Conservation (phyloP, 1,140 invertebrate species). For the Formica selysi region DNA sequence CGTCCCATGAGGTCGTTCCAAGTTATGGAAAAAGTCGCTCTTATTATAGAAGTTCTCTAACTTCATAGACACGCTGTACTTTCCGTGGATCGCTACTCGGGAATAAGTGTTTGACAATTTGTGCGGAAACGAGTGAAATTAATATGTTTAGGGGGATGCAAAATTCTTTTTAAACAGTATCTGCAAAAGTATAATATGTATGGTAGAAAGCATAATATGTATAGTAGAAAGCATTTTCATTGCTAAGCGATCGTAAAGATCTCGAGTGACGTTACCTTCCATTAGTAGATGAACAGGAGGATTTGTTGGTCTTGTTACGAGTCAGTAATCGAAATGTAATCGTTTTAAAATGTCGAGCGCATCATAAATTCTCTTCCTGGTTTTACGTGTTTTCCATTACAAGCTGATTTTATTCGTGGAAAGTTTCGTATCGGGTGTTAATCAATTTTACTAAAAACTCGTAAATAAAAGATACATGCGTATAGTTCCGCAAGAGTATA, state of each 20-base stretch:
- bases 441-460: not conserved
- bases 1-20: constrained; percentile 66
- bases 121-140: constrained; percentile 6
- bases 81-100: too few relatives aligned
- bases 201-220: not conserved
- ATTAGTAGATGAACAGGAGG: not conserved
- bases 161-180: not conserved
- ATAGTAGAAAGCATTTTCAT: not conserved
- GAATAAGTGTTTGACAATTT: constrained; percentile 24
- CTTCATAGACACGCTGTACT: not conserved
- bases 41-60: constrained; percentile 44
- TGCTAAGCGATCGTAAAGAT: not conserved
- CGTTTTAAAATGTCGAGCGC: not conserved
- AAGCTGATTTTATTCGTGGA: not conserved
- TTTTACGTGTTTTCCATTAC: not conserved
- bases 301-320: constrained; percentile 13
- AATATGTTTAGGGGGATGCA: not conserved
- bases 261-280: constrained; percentile 2
- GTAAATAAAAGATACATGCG: not conserved
- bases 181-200: not conserved
- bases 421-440: not conserved
- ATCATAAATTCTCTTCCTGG: not conserved
- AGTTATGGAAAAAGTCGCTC: constrained; percentile 50
- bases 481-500: not conserved
- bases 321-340: not conserved